Evolutionary conservation across 2,113 vertebrate genomes (phyloP), one percentile per base, ranked within the genome.

Genomic region (Nycticebus coucang): DNA sequence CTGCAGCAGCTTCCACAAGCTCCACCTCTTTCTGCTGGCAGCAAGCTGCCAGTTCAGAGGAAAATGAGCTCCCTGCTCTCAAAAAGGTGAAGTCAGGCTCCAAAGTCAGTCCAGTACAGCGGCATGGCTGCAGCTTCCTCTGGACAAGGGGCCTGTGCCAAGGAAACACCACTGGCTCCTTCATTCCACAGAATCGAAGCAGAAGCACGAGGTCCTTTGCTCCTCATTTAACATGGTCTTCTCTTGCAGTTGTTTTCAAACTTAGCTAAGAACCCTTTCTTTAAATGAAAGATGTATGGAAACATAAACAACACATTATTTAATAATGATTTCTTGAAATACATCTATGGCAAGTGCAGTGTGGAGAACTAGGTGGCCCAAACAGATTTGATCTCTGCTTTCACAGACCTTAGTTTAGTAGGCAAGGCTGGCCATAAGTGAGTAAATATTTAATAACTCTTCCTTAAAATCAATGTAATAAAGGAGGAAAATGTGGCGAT

Each of bases 61-160:
- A 96, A 85, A 95, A 95, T 17, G 95, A 95, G 96, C 77, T 71
- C 68, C 85, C 89, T 87, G 55, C 30, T 82, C 97, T 88, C 41
- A 50, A 85, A 72, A 97, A 96, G 96, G 30, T 74, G 4, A 79
- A 92, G 80, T 80, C 66, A 84, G 88, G 37, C 64, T n/a, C 33
- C 92, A 22, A 92, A 92, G 33, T 22, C 55, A 71, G 95, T 45
- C 50, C 21, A 2, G 14, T 24, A 94, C 71, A 68, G 41, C 2
- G 0, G 33, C 21, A 1, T 71, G 74, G 74, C 24, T 11, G n/a
- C 60, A 19, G 66, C 45, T 0, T 53, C 45, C 2, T 37, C 60
- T 19, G 57, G 69, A 55, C 8, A 0, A 1, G 28, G 14, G 12
- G 8, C 22, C 33, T 28, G 17, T 35, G 8, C 5, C 6, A 22